Evolutionary conservation across 2,888 invertebrate species (phyloP).

Genomic region (Eulithis prunata): DNA sequence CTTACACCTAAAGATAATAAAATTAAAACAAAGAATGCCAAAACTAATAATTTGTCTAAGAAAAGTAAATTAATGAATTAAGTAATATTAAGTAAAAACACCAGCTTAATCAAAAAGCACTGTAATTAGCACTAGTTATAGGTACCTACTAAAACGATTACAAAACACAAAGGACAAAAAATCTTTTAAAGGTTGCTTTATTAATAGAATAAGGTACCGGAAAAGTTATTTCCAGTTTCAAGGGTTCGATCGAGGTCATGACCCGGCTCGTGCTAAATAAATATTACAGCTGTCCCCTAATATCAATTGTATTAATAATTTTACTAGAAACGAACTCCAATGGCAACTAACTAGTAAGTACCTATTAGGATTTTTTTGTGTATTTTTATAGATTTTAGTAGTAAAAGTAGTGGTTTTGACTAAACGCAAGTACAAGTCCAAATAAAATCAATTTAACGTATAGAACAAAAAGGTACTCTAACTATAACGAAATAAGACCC

Average conservation of each 20-base stretch:
- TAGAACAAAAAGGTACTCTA: conserved; percentile 18
- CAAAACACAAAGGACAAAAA: not conserved
- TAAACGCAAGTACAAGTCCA: conserved; percentile 6
- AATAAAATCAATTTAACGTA: conserved; percentile 20
- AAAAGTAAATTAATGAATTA: not conserved
- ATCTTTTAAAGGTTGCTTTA: conserved; percentile 3
- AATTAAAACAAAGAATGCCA: too few relatives aligned
- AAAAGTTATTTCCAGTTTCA: conserved; percentile 20
- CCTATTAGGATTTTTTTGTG: not conserved
- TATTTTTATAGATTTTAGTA: not conserved
- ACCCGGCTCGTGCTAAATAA: conserved; percentile 31
- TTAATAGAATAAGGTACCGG: conserved; percentile 19
- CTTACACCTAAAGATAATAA: too few relatives aligned
- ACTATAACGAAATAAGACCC: conserved; percentile 25
- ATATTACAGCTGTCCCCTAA: conserved; percentile 16
- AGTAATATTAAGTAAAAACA: not conserved
- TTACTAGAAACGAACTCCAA: conserved; percentile 5
- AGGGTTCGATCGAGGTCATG: conserved; percentile 35
- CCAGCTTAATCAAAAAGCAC: not conserved
- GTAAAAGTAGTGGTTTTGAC: conserved; percentile 12
- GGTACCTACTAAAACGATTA: not conserved
- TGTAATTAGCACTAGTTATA: not conserved
- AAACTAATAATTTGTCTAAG: not conserved
- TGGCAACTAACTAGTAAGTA: not conserved
- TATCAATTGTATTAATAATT: conserved; percentile 1